Evolutionary conservation across 1,140 invertebrate genomes (phyloP), one percentile per base, ranked within the genome.

Genomic region (Mya arenaria): DNA sequence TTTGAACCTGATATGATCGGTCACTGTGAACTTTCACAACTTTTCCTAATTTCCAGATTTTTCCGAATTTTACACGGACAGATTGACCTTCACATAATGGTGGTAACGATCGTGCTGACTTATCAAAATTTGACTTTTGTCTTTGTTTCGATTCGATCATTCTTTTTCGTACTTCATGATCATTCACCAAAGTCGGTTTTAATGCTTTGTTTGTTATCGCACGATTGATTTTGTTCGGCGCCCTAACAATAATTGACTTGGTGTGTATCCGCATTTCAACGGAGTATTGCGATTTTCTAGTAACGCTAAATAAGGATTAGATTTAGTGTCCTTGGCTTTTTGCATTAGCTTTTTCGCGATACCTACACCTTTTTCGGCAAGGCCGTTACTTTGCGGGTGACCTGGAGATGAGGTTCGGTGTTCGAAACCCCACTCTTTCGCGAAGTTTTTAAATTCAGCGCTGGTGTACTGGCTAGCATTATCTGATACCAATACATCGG

Each of bases 401-500:
- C 62, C 30, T 2, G 62, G 62, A 23, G 30, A 65, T 8, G 62
- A 65, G 23, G 30, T 65, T 65, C 62, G 36, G 34, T 37, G 62
- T 37, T 65, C 62, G 19, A 65, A 65, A 2, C 62, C 32, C 34
- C 62, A 62, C 25, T 62, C 15, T 65, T 10, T 36, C 10, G 62
- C 62, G 28, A 65, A 65, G 13, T 65, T n/a, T n/a, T 65, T 36
- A 19, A 37, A 65, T 3, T 65, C 34, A 30, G 58, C n/a, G 25
- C 62, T 65, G 3, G 34, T 48, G n/a, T n/a, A 86, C 25, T 82
- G 78, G 15, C 77, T 81, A 25, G 81, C 74, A 25, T 84, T 87
- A 28, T 88, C 83, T 34, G 80, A 78, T n/a, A 84, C 58, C 23
- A 85, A 3, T 28, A n/a, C 63, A 28, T 83, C 63, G 52, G 78